Conservation (phyloP, 2,113 vertebrate species). For the Ammodytes dubius region DNA sequence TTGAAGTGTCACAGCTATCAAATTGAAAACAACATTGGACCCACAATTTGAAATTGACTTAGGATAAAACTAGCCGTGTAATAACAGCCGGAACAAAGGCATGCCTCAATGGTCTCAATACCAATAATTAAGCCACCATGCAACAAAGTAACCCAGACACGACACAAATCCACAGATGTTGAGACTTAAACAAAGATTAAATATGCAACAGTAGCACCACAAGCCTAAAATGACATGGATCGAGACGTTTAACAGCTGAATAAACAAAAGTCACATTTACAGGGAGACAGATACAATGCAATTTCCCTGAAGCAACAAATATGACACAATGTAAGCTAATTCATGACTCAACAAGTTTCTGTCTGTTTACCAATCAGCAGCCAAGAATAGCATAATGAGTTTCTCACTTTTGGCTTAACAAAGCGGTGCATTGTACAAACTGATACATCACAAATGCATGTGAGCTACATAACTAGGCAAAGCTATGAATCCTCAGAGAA, state of each 20-base stretch:
- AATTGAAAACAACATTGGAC: constrained; percentile 37
- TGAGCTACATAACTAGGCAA: background rate
- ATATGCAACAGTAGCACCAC: background rate
- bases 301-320: background rate
- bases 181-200: background rate
- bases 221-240: background rate
- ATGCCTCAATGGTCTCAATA: background rate
- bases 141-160: constrained; percentile 14
- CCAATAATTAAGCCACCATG: constrained; percentile 24
- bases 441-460: background rate
- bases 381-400: background rate
- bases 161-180: constrained; percentile 5
- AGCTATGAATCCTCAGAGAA: background rate
- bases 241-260: background rate
- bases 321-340: background rate
- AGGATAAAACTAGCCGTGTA: background rate
- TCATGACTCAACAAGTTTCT: constrained; percentile 1
- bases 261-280: background rate
- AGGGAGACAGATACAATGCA: background rate
- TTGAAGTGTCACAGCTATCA: constrained; percentile 56
- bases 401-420: background rate
- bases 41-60: constrained; percentile 1
- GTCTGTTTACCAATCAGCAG: background rate
- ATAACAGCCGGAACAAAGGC: background rate
- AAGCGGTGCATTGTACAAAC: background rate